Base-by-base conservation (phyloP, 2,113 vertebrate genomes). In the Sinocyclocheilus grahami region DNA sequence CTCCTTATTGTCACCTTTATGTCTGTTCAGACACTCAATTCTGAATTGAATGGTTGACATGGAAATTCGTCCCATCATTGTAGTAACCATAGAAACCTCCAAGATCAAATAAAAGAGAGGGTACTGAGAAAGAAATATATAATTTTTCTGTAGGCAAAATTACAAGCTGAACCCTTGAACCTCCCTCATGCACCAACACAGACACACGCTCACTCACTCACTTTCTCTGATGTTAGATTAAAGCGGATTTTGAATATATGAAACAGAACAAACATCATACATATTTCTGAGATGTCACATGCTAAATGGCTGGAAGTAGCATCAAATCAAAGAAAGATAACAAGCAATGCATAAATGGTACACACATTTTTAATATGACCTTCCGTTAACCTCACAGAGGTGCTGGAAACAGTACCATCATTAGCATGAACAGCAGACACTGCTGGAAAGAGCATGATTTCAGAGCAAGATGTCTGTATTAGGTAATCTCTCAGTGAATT, bases 61-160 rank as follows among this genome's bases (percentile, higher is more conserved):
- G 89, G 92, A 92, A 86, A 93, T 87, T 53, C 77, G 83, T 88
- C 86, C 65, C 86, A 83, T 88, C 89, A 91, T 87, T 87, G 85
- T 86, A 77, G 92, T 92, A 90, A 92, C 92, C 91, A 95, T 93
- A 90, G 92, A 84, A 93, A 95, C 87, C 72, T 83, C 82, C 63
- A 82, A 78, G 85, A 85, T 90, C 84, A 79, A 37, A 53, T 37
- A 89, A 77, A 85, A 74, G 20, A 58, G 9, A 85, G 42, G 77
- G 48, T 79, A 46, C 80, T 72, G 39, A 71, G 77, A 63, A 67
- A 63, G 30, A 33, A 84, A 79, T 89, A 85, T 87, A 51, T 71
- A 30, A 30, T 33, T 33, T 33, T 75, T 67, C 77, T 16, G 2
- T 80, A 75, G 33, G 42, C 67, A 82, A n/a, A 74, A 87, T 83